Conservation (phyloP, 2,888 invertebrate genomes). For the Rhamnusium bicolor region DNA sequence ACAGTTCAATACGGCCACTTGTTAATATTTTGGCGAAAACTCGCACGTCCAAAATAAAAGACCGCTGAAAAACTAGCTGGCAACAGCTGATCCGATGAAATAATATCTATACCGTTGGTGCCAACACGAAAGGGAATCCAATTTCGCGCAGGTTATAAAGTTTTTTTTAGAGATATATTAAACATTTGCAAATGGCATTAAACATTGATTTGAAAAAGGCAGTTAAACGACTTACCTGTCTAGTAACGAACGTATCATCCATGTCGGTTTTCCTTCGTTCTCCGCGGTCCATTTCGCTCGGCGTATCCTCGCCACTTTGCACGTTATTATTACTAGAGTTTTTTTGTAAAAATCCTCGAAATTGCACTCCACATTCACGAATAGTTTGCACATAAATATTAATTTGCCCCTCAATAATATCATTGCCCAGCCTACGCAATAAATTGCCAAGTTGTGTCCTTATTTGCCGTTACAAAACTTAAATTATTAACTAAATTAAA, state of each 20-base stretch:
- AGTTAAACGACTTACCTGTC: slow-evolving; percentile 74
- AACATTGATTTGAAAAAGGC: slow-evolving; percentile 29
- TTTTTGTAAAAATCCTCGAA: slow-evolving; percentile 69
- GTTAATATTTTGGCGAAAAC: slow-evolving; percentile 31
- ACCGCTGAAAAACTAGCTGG: slow-evolving; percentile 18
- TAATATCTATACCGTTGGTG: neutral
- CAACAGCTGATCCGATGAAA: slow-evolving; percentile 39
- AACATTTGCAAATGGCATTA: neutral
- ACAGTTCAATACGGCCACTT: slow-evolving; percentile 17
- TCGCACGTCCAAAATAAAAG: slow-evolving; percentile 24
- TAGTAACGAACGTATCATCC: slow-evolving; percentile 79
- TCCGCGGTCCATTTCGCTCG: slow-evolving; percentile 65
- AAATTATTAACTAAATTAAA: slow-evolving; percentile 26
- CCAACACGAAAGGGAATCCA: neutral
- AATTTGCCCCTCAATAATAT: slow-evolving; percentile 66
- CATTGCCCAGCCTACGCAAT: slow-evolving; percentile 68
- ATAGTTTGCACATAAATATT: slow-evolving; percentile 63
- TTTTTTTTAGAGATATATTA: neutral
- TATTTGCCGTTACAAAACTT: slow-evolving; percentile 20
- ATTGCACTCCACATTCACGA: slow-evolving; percentile 70
- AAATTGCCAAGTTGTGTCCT: slow-evolving; percentile 27
- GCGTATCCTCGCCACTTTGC: slow-evolving; percentile 59
- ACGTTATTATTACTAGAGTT: slow-evolving; percentile 63
- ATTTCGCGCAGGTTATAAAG: neutral
- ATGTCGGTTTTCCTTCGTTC: slow-evolving; percentile 74